Base-by-base conservation (phyloP, 2,113 vertebrate species). In the Corapipo altera region DNA sequence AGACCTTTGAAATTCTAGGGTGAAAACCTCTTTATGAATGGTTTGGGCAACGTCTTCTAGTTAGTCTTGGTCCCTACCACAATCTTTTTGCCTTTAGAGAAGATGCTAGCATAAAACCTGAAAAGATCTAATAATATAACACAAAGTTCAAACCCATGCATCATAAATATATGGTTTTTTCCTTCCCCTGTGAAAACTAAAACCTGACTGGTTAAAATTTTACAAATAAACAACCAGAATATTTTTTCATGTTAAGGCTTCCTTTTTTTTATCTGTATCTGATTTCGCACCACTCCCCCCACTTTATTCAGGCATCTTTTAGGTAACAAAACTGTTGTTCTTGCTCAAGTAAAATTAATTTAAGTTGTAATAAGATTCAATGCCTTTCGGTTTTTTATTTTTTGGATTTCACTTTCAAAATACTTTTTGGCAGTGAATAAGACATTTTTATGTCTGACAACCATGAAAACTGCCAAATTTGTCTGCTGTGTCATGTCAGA, bases 351-450 rank as follows among this genome's bases (percentile, higher is more conserved):
- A 78, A 73, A 91, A 80, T 78, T 51, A 51, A 24, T 39, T 78
- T 92, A 52, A 86, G 88, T 85, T 75, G 52, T 85, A 84, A 23
- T 58, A 96, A 61, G 81, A 51, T 76, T 85, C 41, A 58, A 11
- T 78, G 41, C n/a, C 14, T 82, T 91, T 88, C 48, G 73, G 44
- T 1, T 37, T 85, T 85, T 48, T 54, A 18, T 59, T 46, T 92
- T 95, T 88, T 85, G 15, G 20, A 75, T 96, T 71, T 93, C 32
- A 15, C 93, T 92, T 72, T 91, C 91, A 89, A 61, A 85, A 91
- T 91, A 65, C 44, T 44, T 95, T 93, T 95, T 95, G 89, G 89
- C 94, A 94, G 57, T 58, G 28, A 61, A 22, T 65, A 74, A 70
- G 37, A 37, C 69, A 66, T 88, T 94, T 92, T 91, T 88, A 23